Evolutionary conservation across 2,797 vertebrate genomes (phyloP).

Genomic region (Xenopus petersii): DNA sequence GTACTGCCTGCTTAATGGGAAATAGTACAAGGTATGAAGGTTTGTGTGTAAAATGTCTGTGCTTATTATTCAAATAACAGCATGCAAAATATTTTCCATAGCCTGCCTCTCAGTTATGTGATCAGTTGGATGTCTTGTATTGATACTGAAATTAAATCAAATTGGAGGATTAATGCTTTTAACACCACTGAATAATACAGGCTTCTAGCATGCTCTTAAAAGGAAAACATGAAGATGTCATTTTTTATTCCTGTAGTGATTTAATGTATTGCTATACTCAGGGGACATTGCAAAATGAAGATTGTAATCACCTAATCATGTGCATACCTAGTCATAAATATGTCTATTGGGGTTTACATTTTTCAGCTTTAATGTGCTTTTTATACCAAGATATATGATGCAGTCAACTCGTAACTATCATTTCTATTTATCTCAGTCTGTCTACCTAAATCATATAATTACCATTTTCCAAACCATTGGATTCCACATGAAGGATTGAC

Average conservation of each 20-base stretch:
- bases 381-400: constrained; percentile 32
- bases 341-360: constrained; percentile 33
- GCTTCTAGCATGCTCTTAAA: constrained; percentile 21
- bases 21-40: too few relatives aligned
- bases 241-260: constrained; percentile 20
- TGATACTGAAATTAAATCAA: too few relatives aligned
- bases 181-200: neutral
- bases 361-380: constrained; percentile 27
- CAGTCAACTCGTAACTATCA: too few relatives aligned
- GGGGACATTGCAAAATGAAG: constrained; percentile 21
- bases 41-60: neutral
- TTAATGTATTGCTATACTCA: constrained; percentile 32
- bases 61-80: neutral
- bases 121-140: too few relatives aligned
- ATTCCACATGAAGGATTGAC: too few relatives aligned
- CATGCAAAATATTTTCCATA: too few relatives aligned
- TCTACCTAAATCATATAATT: too few relatives aligned
- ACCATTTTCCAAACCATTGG: too few relatives aligned
- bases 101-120: too few relatives aligned
- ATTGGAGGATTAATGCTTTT: too few relatives aligned
- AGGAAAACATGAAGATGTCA: constrained; percentile 28
- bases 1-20: too few relatives aligned
- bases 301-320: constrained; percentile 24
- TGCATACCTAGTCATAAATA: constrained; percentile 39
- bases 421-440: too few relatives aligned